Percentiles rank a stretch among this genome's conserved stretches.
phyloP scores from a whole-genome alignment of 2,888 invertebrate genomes.

The Eristalinus sepulchralis region DNA sequence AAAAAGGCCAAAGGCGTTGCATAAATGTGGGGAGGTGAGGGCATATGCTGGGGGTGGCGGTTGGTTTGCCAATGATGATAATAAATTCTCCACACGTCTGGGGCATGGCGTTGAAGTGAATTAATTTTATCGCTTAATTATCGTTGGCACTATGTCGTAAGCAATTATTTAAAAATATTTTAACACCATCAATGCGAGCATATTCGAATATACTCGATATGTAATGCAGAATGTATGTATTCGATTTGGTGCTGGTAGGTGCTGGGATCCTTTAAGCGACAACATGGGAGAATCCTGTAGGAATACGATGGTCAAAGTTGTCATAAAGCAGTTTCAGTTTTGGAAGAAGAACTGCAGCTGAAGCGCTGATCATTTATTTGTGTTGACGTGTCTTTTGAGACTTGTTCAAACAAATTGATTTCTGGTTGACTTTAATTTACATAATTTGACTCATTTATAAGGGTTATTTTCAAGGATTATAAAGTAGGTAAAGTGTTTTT shows the following conservation, averaged over 20 bases:
- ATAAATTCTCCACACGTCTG: conserved; percentile 72
- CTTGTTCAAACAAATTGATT: too few species aligned
- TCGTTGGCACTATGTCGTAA: conserved; percentile 69
- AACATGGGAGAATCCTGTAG: neutral
- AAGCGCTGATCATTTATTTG: neutral
- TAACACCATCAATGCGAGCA: conserved; percentile 43
- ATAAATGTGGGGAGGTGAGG: conserved; percentile 40
- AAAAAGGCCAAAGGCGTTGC: conserved; percentile 24
- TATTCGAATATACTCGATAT: conserved; percentile 2
- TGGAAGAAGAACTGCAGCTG: neutral
- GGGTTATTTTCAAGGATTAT: neutral
- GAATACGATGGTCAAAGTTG: neutral
- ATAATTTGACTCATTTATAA: too few species aligned
- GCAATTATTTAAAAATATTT: conserved; percentile 62
- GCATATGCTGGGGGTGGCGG: neutral
- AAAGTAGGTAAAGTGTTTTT: too few species aligned
- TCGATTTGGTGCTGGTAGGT: neutral
- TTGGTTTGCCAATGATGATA: conserved; percentile 29
- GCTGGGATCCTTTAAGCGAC: neutral
- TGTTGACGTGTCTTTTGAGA: neutral
- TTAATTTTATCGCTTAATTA: conserved; percentile 81
- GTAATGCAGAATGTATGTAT: neutral
- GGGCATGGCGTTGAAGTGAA: conserved; percentile 79
- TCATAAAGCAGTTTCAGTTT: neutral
- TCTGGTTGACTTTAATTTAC: neutral